Conservation (phyloP, 2,113 vertebrate species). For the Apaloderma vittatum region DNA sequence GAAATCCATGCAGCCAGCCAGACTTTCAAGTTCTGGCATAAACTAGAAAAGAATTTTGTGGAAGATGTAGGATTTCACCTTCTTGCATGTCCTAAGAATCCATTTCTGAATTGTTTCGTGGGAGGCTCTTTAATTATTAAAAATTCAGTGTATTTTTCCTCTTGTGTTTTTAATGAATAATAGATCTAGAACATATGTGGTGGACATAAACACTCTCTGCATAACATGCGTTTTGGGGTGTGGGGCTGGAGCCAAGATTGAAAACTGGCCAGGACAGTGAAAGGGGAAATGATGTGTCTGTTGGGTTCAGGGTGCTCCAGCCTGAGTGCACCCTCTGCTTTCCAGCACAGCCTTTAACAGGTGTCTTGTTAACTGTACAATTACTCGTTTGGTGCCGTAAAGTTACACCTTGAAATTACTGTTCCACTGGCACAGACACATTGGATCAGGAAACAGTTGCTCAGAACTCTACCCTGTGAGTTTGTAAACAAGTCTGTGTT, state of each 20-base stretch:
- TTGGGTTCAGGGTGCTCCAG: neutral
- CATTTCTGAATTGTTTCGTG: neutral
- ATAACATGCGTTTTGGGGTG: neutral
- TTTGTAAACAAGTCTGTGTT: accelerated
- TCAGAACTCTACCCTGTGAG: too few species aligned
- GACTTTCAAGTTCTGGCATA: neutral
- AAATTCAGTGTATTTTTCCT: neutral
- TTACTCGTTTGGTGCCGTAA: neutral
- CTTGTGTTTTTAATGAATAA: neutral
- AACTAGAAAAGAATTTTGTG: neutral
- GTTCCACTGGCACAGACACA: accelerated
- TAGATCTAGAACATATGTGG: neutral
- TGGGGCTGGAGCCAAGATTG: neutral
- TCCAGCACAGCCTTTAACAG: too few species aligned
- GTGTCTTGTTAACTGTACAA: neutral
- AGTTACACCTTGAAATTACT: neutral
- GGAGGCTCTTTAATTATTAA: neutral
- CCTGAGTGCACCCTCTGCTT: neutral
- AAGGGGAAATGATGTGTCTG: too few species aligned
- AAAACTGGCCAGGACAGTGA: neutral
- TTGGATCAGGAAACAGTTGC: neutral
- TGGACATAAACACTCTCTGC: neutral
- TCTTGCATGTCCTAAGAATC: neutral
- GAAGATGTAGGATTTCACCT: neutral
- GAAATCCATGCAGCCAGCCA: neutral